These are phyloP conservation scores for Chymomyza fuscimana DNA, from an alignment of 2,888 invertebrate genomes.

Conservation along the genomic window DNA sequence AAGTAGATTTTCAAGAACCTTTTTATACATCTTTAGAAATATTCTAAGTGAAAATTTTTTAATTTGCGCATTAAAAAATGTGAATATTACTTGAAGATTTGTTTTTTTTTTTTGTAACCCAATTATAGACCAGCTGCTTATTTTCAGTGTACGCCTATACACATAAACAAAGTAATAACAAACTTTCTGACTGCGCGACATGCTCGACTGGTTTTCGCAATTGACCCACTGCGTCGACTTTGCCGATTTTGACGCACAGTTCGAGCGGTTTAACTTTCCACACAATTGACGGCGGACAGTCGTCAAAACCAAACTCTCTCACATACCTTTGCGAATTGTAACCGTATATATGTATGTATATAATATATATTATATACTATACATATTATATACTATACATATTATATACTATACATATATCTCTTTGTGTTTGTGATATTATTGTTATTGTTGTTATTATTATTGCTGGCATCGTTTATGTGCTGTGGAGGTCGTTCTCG, in stretches of 20 bases:
- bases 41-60: background rate
- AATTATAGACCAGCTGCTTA: background rate
- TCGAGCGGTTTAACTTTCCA: constrained; percentile 49
- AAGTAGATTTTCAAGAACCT: too few relatives aligned
- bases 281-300: constrained; percentile 50
- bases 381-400: background rate
- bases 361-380: background rate
- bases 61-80: background rate
- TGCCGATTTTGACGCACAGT: constrained; percentile 3
- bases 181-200: constrained; percentile 16
- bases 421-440: constrained; percentile 24
- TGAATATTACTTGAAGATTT: background rate
- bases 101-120: background rate
- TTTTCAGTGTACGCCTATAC: background rate
- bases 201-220: constrained; percentile 49
- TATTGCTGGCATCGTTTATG: constrained; percentile 36
- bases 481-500: constrained; percentile 69
- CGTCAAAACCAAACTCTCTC: constrained; percentile 20
- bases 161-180: constrained; percentile 1
- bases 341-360: constrained; percentile 10
- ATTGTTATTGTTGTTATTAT: constrained; percentile 15
- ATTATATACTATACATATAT: background rate
- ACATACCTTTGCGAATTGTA: constrained; percentile 35
- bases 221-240: constrained; percentile 55
- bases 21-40: too few relatives aligned